A percentile compares a stretch with the other conserved stretches of the same genome.
Evolutionary conservation across 1,140 invertebrate species (phyloP).

Genomic region (Epicauta chinensis): DNA sequence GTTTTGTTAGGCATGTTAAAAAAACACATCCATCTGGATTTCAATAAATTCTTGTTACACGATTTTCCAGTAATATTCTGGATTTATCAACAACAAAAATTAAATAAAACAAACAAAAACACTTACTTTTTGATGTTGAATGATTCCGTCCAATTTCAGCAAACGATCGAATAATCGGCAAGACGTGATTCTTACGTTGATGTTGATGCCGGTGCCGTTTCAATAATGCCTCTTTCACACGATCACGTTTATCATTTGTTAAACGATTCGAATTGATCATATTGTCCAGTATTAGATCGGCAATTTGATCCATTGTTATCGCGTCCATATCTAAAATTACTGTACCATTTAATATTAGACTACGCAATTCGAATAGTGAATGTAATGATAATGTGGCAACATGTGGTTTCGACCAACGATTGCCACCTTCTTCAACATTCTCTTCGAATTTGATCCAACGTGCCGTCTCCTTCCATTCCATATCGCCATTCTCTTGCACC

Average conservation of each 20-base stretch:
- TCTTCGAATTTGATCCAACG: conserved; percentile 96
- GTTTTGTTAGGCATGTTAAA: neutral
- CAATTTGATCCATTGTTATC: conserved; percentile 72
- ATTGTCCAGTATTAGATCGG: conserved; percentile 87
- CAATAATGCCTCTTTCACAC: conserved; percentile 80
- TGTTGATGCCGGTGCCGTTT: conserved; percentile 93
- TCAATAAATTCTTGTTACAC: conserved; percentile 7
- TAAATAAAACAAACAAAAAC: no score
- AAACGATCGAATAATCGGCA: conserved; percentile 91
- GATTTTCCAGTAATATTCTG: neutral
- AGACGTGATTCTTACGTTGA: conserved; percentile 75
- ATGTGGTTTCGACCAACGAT: conserved; percentile 92
- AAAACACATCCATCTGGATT: conserved; percentile 24
- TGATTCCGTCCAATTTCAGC: conserved; percentile 95
- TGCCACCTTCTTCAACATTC: conserved; percentile 87
- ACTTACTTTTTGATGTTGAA: conserved; percentile 93
- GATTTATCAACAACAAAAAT: no score
- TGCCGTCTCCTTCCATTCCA: conserved; percentile 97
- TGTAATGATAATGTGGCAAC: conserved; percentile 88
- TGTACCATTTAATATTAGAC: conserved; percentile 79
- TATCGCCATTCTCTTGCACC: conserved; percentile 76
- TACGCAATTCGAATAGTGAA: conserved; percentile 83
- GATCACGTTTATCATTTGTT: conserved; percentile 67
- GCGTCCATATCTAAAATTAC: conserved; percentile 92
- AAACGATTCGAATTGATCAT: conserved; percentile 79